Evolutionary conservation across 2,797 vertebrate species (phyloP), one percentile per base, ranked within the genome.

Genomic region (Cyprinella venusta): DNA sequence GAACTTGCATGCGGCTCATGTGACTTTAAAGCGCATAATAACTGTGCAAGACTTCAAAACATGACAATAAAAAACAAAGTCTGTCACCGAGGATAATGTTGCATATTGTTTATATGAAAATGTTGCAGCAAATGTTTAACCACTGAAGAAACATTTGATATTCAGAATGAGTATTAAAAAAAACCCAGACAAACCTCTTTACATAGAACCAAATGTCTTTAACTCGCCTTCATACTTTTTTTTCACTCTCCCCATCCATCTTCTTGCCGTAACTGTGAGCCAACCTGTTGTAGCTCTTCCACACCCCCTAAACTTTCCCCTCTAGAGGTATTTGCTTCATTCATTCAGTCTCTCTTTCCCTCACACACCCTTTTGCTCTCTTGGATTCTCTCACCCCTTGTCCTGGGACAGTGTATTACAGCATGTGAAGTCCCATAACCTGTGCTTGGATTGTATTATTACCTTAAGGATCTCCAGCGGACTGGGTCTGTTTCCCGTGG

Each of bases 241-340:
- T 15, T 78, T 69, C 80, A 85, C 78, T 80, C 65, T 82, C n/a
- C 36, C 54, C 26, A 45, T 78, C 38, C 71, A n/a, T 71, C 70
- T 70, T 36, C 65, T 83, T 36, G 42, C 52, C 19, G 61, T 52
- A 72, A 50, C 82, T 88, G 65, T 85, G 79, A 90, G 87, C 85
- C 89, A 92, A 92, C 93, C 93, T 92, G 92, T 93, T 91, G 85
- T 90, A 87, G 88, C 89, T 91, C 79, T 76, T 87, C 89, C 90
- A 77, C 85, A 72, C 86, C 86, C 84, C 78, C 75, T 82, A 10
- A 94, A 92, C 88, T 90, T 92, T 65, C 77, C 45, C 24, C 88
- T 90, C 72, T 79, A 67, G 67, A 91, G 83, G 90, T 88, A 85
- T 90, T 86, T 86, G 45, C 86, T 79, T 88, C 91, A 92, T 91